Evolutionary conservation across 2,113 vertebrate genomes (phyloP).

Genomic region (Peromyscus maniculatus): DNA sequence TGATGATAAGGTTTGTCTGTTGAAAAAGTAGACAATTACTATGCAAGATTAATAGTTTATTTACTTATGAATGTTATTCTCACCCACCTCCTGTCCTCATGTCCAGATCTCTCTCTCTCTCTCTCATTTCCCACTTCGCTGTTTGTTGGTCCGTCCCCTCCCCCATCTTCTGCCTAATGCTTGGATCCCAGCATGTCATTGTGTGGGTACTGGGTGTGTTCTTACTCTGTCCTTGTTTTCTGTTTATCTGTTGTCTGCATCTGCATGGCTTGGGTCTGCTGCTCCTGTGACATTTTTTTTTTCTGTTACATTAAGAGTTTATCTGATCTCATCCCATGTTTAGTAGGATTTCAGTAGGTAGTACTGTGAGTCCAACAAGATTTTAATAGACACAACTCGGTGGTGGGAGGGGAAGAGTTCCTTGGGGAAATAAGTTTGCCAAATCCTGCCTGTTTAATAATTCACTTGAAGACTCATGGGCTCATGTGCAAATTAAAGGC

Average conservation of each 20-base stretch:
- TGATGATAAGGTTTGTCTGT: neutral
- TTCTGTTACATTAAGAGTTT: constrained; percentile 26
- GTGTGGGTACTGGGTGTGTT: neutral
- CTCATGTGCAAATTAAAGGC: neutral
- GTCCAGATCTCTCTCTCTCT: neutral
- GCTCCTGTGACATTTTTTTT: neutral
- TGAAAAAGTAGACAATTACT: neutral
- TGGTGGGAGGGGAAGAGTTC: neutral
- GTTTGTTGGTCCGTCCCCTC: neutral
- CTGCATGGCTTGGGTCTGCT: neutral
- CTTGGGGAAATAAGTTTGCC: constrained; percentile 21
- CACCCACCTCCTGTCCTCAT: neutral
- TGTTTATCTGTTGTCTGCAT: neutral
- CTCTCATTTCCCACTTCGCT: neutral
- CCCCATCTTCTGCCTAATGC: neutral
- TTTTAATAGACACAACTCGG: neutral
- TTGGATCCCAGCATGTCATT: neutral
- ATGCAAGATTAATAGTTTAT: neutral
- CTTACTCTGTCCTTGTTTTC: neutral
- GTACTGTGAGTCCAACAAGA: neutral
- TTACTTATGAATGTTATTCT: neutral
- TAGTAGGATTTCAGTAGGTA: constrained; percentile 1
- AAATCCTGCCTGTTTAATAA: neutral
- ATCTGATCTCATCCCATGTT: neutral
- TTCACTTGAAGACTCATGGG: neutral